Base-by-base conservation (phyloP, 1,140 invertebrate species). In the Dufourea novaeangliae region DNA sequence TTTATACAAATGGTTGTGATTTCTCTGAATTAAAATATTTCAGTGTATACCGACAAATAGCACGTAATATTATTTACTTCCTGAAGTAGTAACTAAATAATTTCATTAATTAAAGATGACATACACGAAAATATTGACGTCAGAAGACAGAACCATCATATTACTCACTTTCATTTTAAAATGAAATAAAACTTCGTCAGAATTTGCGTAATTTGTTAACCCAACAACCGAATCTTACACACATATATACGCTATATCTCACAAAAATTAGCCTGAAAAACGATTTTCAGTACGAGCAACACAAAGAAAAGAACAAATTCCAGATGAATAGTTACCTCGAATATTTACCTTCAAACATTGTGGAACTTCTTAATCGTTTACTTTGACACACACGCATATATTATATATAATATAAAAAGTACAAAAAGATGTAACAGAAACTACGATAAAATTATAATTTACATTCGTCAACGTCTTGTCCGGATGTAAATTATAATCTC, bases 401-500 rank as follows among this genome's bases (percentile, higher is more conserved):
- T 20, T 6, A 27, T 57, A 32, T 11, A 54, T 39, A 2, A 41
- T 4, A 46, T 29, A 46, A 29, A 27, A 2, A 46, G 12, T 25
- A 44, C 44, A 59, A 68, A 12, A 39, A 59, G 14, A 39, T 10
- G 34, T 14, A 63, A 25, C 46, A n/a, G 29, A 46, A n/a, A 41
- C 56, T 77, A 70, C 34, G 17, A 41, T 34, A 11, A 29, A n/a
- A 25, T 41, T 52, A 22, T 62, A 50, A 71, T 71, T 77, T 34
- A 62, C 25, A 71, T 39, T 52, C 34, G 37, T n/a, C n/a, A 54
- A 14, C 22, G 17, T 2, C 17, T 54, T 37, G 27, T 29, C 14
- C 11, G 50, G 12, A 50, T 76, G 34, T 71, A 71, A 71, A 77
- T 56, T 62, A 71, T 32, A 71, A 63, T 54, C 57, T 25, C 5